Percentiles rank a stretch among this genome's conserved stretches.
Conservation (phyloP, 2,797 vertebrate genomes). For the Betta splendens region DNA sequence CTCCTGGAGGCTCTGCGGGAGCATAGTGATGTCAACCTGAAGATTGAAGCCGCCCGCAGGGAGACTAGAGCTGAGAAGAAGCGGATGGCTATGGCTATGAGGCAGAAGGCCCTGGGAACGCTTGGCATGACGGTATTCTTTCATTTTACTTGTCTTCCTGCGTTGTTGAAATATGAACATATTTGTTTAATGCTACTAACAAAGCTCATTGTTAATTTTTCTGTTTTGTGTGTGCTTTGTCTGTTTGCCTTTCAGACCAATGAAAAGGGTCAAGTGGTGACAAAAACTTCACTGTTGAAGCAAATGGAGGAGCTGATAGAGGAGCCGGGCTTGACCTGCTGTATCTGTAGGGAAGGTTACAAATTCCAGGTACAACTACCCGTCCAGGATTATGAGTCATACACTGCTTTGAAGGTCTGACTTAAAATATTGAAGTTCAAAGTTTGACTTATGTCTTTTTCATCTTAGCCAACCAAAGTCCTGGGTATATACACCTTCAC, state of each 20-base stretch:
- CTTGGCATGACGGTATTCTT: constrained; percentile 93
- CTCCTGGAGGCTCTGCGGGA: constrained; percentile 95
- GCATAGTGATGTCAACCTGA: constrained; percentile 93
- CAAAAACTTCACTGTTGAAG: constrained; percentile 95
- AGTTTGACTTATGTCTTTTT: constrained; percentile 9
- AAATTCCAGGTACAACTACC: constrained; percentile 91
- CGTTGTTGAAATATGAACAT: not conserved
- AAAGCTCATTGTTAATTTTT: no score
- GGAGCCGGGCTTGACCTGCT: constrained; percentile 96
- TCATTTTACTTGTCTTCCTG: not conserved
- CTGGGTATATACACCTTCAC: constrained; percentile 99
- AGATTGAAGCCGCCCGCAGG: constrained; percentile 94
- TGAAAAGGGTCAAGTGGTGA: constrained; percentile 99
- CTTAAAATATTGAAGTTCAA: constrained; percentile 6
- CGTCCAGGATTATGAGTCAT: not conserved
- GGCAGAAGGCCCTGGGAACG: constrained; percentile 96
- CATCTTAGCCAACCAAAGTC: constrained; percentile 93
- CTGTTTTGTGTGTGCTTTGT: not conserved
- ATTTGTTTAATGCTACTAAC: no score
- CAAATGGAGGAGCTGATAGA: constrained; percentile 99
- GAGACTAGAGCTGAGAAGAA: constrained; percentile 98
- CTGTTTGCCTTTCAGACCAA: constrained; percentile 87
- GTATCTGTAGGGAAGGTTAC: constrained; percentile 98
- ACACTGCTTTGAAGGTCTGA: not conserved
- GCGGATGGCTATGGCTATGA: constrained; percentile 99